These are phyloP conservation scores for Cosmia pyralina DNA, from an alignment of 2,888 invertebrate genomes.

Conservation along the genomic window DNA sequence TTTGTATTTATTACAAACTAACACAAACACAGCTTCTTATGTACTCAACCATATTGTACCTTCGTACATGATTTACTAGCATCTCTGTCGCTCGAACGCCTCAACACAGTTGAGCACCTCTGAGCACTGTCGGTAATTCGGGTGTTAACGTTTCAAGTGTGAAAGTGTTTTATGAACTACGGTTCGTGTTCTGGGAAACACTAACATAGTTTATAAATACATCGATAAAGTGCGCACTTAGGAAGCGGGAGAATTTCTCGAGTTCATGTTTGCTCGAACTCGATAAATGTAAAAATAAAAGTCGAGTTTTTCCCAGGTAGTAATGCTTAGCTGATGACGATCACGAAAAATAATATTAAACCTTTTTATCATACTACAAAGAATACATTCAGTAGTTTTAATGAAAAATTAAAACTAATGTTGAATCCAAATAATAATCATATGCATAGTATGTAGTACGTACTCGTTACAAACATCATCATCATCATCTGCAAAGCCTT, in stretches of 20 bases:
- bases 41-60: not conserved
- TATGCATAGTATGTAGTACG: not conserved
- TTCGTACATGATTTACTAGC: not conserved
- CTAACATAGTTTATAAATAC: not conserved
- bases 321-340: not conserved
- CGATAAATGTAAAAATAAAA: not conserved
- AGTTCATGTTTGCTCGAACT: not conserved
- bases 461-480: not conserved
- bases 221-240: not conserved
- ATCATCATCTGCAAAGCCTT: too few species aligned
- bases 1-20: not conserved
- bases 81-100: conserved; percentile 23
- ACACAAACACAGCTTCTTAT: not conserved
- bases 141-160: conserved; percentile 14
- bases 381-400: not conserved
- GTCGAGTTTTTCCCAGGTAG: not conserved
- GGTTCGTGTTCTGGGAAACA: not conserved
- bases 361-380: too few species aligned
- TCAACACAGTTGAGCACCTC: conserved; percentile 9
- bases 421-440: not conserved
- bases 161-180: conserved; percentile 3
- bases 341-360: not conserved
- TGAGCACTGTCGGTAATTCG: conserved; percentile 2
- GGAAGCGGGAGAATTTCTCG: too few species aligned
- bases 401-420: not conserved